Evolutionary conservation across 1,140 invertebrate genomes (phyloP).

Genomic region (Pararge aegeria): DNA sequence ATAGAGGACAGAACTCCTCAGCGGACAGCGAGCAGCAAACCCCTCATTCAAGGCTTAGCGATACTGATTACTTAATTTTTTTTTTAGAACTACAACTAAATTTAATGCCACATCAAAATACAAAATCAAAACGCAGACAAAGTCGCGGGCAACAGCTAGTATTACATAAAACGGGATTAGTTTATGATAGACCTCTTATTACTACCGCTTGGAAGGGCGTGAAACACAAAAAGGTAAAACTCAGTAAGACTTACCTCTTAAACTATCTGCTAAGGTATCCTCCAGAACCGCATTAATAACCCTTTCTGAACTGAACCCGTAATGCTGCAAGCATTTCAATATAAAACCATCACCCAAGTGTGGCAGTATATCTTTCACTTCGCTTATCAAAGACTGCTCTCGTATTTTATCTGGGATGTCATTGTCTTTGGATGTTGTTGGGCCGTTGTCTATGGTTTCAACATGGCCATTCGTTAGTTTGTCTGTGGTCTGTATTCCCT

Average conservation of each 20-base stretch:
- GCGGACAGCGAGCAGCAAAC: too few relatives aligned
- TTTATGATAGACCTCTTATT: too few relatives aligned
- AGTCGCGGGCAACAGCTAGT: too few relatives aligned
- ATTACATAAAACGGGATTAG: too few relatives aligned
- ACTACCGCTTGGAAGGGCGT: too few relatives aligned
- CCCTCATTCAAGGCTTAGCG: too few relatives aligned
- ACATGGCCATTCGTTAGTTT: slow-evolving; percentile 52
- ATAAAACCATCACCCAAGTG: slow-evolving; percentile 88
- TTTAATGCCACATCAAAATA: too few relatives aligned
- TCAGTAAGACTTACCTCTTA: slow-evolving; percentile 43
- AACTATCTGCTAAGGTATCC: slow-evolving; percentile 75
- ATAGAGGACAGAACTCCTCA: too few relatives aligned
- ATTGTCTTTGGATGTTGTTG: slow-evolving; percentile 52
- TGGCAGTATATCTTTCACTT: slow-evolving; percentile 89
- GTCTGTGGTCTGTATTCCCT: slow-evolving; percentile 35
- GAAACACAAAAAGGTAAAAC: too few relatives aligned
- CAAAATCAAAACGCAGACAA: too few relatives aligned
- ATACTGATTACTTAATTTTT: too few relatives aligned
- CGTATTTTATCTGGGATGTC: slow-evolving; percentile 74
- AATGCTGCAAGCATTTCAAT: slow-evolving; percentile 87
- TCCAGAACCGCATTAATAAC: slow-evolving; percentile 92
- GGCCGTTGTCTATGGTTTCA: slow-evolving; percentile 48
- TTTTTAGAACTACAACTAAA: too few relatives aligned
- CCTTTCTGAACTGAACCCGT: slow-evolving; percentile 85
- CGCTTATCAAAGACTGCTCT: slow-evolving; percentile 82